These are phyloP conservation scores for Caloenas nicobarica DNA, from an alignment of 2,113 vertebrate species.

Conservation along the genomic window DNA sequence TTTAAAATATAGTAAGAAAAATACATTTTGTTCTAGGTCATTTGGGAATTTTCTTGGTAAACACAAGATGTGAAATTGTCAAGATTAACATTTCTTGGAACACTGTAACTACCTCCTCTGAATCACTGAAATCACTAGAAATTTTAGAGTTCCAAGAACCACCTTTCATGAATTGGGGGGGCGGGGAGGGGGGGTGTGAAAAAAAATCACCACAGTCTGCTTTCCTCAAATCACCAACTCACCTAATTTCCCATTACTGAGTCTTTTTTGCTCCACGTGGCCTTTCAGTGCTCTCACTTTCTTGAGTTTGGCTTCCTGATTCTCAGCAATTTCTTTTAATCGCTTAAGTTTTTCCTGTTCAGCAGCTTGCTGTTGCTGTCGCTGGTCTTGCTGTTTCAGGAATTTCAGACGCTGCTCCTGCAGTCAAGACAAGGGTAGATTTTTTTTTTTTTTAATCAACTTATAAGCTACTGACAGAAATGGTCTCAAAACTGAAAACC, in stretches of 20 bases:
- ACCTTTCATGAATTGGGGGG: rapidly evolving
- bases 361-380: conserved; percentile 87
- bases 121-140: background rate
- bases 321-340: conserved; percentile 91
- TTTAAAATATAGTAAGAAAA: background rate
- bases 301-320: conserved; percentile 92
- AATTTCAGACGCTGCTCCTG: conserved; percentile 93
- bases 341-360: conserved; percentile 93
- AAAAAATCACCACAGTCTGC: too few relatives aligned
- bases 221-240: conserved; percentile 17
- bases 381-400: conserved; percentile 93
- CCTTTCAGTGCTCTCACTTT: conserved; percentile 94
- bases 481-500: background rate
- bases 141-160: background rate
- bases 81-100: background rate
- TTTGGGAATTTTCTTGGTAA: background rate
- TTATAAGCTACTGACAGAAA: background rate
- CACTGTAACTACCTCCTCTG: background rate
- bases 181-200: too few relatives aligned
- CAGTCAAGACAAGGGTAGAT: background rate
- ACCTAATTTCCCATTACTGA: conserved; percentile 96
- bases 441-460: background rate
- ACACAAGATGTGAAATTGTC: background rate
- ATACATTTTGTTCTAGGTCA: background rate
- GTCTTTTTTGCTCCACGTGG: conserved; percentile 95